A percentile compares a stretch with the other conserved stretches of the same genome.
Conservation (phyloP, 1,140 invertebrate genomes). For the Dinothrombium tinctorium region DNA sequence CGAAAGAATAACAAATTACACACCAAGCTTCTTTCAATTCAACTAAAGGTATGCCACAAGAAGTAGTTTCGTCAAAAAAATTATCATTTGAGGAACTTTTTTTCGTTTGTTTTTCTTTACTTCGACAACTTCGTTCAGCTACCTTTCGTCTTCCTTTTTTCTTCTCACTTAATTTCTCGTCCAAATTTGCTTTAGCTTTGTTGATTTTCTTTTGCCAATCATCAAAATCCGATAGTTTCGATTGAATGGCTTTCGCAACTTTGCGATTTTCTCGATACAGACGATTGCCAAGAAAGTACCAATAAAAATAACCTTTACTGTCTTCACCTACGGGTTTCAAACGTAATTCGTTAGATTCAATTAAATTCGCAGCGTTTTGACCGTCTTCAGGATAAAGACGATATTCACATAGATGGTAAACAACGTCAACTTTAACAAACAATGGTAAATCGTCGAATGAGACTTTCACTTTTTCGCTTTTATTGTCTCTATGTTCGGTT, state of each 20-base stretch:
- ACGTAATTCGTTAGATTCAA: conserved; percentile 72
- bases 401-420: conserved; percentile 74
- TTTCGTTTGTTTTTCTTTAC: neutral
- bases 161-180: neutral
- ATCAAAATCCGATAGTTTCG: conserved; percentile 1
- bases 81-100: too few relatives aligned
- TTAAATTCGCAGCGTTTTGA: conserved; percentile 46
- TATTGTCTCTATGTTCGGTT: conserved; percentile 15
- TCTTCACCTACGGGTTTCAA: conserved; percentile 78
- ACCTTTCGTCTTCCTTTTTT: neutral
- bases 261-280: conserved; percentile 32
- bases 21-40: conserved; percentile 35
- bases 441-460: conserved; percentile 63
- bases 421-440: conserved; percentile 64
- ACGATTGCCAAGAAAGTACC: conserved; percentile 74
- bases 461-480: conserved; percentile 42
- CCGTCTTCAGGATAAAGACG: conserved; percentile 72
- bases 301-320: conserved; percentile 69
- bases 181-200: conserved; percentile 7
- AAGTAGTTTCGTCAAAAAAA: too few relatives aligned
- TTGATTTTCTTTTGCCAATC: conserved; percentile 11
- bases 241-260: conserved; percentile 16
- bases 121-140: neutral
- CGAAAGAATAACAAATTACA: conserved; percentile 65
- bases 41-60: neutral